phyloP scores from a whole-genome alignment of 2,797 vertebrate species.

The Lagodon rhomboides region DNA sequence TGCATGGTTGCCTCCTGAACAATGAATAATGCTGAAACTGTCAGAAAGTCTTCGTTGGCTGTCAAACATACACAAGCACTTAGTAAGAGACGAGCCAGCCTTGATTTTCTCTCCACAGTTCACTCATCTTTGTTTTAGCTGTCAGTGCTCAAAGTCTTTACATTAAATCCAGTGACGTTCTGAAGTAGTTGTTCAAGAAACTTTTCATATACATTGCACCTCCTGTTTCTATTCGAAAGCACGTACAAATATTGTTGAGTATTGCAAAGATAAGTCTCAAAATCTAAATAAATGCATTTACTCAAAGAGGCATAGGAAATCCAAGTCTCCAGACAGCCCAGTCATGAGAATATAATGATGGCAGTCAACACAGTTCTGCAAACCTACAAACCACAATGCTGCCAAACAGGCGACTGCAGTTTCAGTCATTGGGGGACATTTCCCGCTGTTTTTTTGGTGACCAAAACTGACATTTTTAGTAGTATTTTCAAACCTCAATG shows the following conservation, averaged over 20 bases:
- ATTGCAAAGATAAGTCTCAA: not conserved
- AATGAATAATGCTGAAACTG: slow-evolving; percentile 33
- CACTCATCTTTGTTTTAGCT: slow-evolving; percentile 43
- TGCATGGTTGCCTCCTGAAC: slow-evolving; percentile 25
- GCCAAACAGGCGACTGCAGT: no score
- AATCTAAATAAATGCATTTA: not conserved
- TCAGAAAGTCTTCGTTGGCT: slow-evolving; percentile 36
- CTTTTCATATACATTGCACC: not conserved
- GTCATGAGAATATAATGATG: no score
- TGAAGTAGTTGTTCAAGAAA: not conserved
- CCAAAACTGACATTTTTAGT: no score
- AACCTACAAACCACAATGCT: no score
- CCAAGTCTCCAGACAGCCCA: not conserved
- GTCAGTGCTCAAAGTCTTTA: slow-evolving; percentile 32
- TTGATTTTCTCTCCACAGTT: slow-evolving; percentile 19
- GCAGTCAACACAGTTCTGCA: no score
- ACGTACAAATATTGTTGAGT: not conserved
- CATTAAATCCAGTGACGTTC: not conserved
- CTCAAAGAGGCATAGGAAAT: not conserved
- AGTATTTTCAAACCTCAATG: no score
- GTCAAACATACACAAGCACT: slow-evolving; percentile 42
- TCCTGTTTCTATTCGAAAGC: not conserved
- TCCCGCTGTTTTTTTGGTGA: no score
- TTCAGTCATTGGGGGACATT: no score
- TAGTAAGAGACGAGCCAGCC: slow-evolving; percentile 22